Evolutionary conservation across 2,113 vertebrate genomes (phyloP), one percentile per base, ranked within the genome.

Genomic region (Sarotherodon lohbergeri): DNA sequence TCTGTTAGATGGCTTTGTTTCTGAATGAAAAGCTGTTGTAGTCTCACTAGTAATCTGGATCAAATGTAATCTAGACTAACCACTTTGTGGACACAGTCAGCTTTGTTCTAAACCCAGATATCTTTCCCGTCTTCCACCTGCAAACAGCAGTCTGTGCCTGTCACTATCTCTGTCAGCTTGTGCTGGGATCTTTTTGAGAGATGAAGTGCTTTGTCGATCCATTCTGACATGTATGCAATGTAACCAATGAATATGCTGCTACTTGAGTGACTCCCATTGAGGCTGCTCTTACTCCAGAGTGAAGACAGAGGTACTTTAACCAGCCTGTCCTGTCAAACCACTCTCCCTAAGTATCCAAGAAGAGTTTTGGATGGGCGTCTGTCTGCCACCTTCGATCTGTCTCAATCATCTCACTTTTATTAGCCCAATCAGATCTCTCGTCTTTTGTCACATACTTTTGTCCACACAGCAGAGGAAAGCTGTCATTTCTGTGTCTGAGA

Each of bases 381-480:
- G 32, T 12, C 90, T 92, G 93, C 79, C 94, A 92, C 39, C 57
- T 41, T 84, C 48, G 55, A 92, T 92, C 83, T 14, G 9, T 86
- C 88, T 91, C 95, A 61, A 50, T 93, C 86, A 54, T 88, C 68
- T 84, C 63, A n/a, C 61, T 63, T 83, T 73, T 46, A 82, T 91
- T 71, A 82, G 68, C 54, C 68, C 85, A 54, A 87, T 92, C 55
- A 91, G 59, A 85, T 82, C 80, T 84, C 79, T 86, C 34, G 19
- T 86, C 61, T 87, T 91, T 88, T 84, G 88, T 88, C 88, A 90
- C 68, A 61, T 78, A 81, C 81, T 84, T 89, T 83, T 54, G 76
- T 78, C 88, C 66, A 56, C 6, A 7, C 43, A 86, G 43, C 81
- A 76, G 82, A 90, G 48, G 71, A 73, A 93, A 48, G 66, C 86